A percentile compares a stretch with the other conserved stretches of the same genome.
Conservation (phyloP, 1,140 invertebrate genomes). For the Ceratina japonica region DNA sequence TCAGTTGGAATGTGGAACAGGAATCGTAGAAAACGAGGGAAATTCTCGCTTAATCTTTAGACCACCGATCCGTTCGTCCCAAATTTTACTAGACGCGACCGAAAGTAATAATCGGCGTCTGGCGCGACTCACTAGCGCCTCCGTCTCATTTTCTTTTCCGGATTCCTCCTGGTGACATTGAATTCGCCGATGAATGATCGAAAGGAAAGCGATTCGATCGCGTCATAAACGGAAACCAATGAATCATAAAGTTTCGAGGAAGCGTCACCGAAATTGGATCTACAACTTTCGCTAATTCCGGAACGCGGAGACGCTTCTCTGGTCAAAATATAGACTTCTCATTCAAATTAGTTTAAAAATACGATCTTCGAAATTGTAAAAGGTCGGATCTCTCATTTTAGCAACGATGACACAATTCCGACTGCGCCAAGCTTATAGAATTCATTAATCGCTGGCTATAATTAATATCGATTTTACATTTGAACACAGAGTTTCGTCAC, state of each 20-base stretch:
- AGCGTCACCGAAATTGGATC: constrained; percentile 1
- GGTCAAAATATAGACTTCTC: no score
- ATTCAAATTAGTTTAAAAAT: no score
- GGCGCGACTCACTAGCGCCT: no score
- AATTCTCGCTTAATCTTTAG: constrained; percentile 42
- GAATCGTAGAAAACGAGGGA: constrained; percentile 52
- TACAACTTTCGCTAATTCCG: constrained; percentile 47
- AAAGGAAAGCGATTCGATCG: constrained; percentile 49
- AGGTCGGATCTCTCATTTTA: no score
- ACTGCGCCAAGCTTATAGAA: no score
- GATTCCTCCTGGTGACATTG: background rate
- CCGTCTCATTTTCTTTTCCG: no score
- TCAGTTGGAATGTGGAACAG: constrained; percentile 41
- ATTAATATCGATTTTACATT: no score
- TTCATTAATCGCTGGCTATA: no score
- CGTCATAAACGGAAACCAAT: constrained; percentile 7
- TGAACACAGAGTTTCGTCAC: no score
- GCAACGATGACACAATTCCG: no score
- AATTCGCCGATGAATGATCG: background rate
- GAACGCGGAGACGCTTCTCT: background rate
- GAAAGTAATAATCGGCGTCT: background rate
- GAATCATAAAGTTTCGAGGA: constrained; percentile 22
- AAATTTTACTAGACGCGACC: constrained; percentile 6
- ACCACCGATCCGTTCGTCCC: constrained; percentile 37
- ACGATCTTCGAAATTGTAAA: no score